Percentiles rank a stretch among this genome's conserved stretches.
Conservation (phyloP, 2,113 vertebrate species). For the Gallinago paraguaiae region DNA sequence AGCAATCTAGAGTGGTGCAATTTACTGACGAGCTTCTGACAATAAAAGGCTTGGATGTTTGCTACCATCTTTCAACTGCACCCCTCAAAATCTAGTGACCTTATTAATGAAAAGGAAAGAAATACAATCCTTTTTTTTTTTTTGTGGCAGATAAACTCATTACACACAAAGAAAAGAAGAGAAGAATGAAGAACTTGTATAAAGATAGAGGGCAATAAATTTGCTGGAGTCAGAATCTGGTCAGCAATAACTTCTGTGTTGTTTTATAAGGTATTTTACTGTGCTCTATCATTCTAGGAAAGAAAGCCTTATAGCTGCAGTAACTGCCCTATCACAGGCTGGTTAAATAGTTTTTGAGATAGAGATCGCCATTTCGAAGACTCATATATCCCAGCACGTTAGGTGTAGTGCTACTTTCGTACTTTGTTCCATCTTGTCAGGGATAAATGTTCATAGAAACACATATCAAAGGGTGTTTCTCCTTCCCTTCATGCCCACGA, state of each 20-base stretch:
- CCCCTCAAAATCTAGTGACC: background rate
- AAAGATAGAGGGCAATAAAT: slow-evolving; percentile 30
- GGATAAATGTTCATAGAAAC: background rate
- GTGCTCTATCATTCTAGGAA: slow-evolving; percentile 22
- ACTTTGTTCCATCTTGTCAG: background rate
- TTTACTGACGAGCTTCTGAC: background rate
- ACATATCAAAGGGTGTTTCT: background rate
- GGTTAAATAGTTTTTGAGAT: slow-evolving; percentile 69
- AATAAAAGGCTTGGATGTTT: background rate
- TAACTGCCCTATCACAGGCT: slow-evolving; percentile 42
- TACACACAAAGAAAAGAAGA: background rate
- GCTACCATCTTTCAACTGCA: background rate
- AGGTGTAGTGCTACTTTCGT: background rate
- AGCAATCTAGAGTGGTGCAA: background rate
- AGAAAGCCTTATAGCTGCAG: slow-evolving; percentile 49
- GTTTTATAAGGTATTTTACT: slow-evolving; percentile 42
- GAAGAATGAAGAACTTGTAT: background rate
- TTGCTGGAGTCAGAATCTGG: background rate
- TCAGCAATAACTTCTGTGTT: slow-evolving; percentile 39
- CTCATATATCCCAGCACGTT: slow-evolving; percentile 37
- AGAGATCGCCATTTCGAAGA: slow-evolving; percentile 61
- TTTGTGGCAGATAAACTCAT: slow-evolving; percentile 9
- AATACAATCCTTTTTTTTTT: background rate
- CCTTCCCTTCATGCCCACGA: background rate
- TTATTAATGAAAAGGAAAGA: background rate